Percentiles rank a stretch among this genome's conserved stretches.
Evolutionary conservation across 2,888 invertebrate species (phyloP).

Genomic region (Imbricaverruca yamaguchii): DNA sequence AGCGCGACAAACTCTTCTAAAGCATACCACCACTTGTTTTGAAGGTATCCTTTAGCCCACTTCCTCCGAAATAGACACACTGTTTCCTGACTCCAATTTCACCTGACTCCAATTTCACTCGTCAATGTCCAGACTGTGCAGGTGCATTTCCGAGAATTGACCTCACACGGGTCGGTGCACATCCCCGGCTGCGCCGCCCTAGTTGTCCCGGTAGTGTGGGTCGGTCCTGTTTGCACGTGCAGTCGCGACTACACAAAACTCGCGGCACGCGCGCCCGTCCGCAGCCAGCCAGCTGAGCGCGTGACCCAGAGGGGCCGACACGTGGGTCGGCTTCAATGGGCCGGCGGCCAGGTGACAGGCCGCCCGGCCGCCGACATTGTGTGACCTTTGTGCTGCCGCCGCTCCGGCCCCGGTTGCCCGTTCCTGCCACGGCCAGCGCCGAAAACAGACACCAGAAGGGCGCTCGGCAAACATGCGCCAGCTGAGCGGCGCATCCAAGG

Average conservation of each 20-base stretch:
- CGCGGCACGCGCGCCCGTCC: not conserved
- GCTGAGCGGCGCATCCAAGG: not conserved
- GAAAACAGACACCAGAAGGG: not conserved
- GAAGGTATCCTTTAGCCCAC: too few species aligned
- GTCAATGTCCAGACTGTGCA: too few species aligned
- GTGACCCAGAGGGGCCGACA: not conserved
- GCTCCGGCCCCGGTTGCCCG: not conserved
- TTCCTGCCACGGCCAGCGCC: not conserved
- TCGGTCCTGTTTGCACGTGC: too few species aligned
- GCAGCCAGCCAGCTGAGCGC: not conserved
- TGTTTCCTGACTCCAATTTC: too few species aligned
- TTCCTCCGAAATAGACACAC: too few species aligned
- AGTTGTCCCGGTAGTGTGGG: too few species aligned
- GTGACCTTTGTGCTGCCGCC: not conserved
- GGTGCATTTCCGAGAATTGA: too few species aligned
- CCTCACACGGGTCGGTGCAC: too few species aligned
- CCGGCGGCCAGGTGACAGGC: not conserved
- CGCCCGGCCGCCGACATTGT: not conserved
- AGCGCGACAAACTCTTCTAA: too few species aligned
- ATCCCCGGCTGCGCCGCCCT: too few species aligned
- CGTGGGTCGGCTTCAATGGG: not conserved
- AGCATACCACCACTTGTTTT: too few species aligned
- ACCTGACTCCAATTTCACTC: too few species aligned
- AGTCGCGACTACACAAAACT: not conserved
- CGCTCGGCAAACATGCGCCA: not conserved